Evolutionary conservation across 1,140 invertebrate genomes (phyloP), one percentile per base, ranked within the genome.

Genomic region (Lethrus apterus): DNA sequence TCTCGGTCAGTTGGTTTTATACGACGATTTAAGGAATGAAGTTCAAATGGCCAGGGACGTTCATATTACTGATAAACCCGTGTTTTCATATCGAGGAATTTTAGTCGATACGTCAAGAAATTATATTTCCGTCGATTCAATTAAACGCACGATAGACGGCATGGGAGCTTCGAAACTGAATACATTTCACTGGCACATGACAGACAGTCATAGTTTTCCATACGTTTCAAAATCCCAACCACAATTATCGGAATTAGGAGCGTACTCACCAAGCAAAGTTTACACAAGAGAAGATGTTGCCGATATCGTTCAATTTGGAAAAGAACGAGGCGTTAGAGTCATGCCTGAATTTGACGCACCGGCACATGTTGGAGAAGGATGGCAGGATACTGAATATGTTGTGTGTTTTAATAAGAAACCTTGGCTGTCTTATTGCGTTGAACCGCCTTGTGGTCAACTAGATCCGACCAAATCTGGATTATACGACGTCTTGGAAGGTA

Each of bases 161-260:
- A 89, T 92, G 86, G 79, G 80, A 0, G 72, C 79, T 57, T 81
- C 80, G 8, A 93, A 92, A 58, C 58, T 93, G 23, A 93, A 93
- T 60, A 81, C 81, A 0, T 84, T 93, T 62, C 89, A 93, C 55
- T 91, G 87, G 86, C 88, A 93, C 54, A 86, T 92, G n/a, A 89
- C 86, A 0, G 89, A 93, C 62, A 81, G 82, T 0, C 87, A 91
- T 14, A 89, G 86, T 55, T 91, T 92, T 57, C 87, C 89, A 0
- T 79, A 89, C 38, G 77, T 79, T 17, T 78, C 84, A 0, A 72
- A 72, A 55, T 77, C 75, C 4, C 73, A 73, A 30, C 87, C 88
- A 0, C 66, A 82, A 29, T 65, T 92, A 8, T 75, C 77, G 1
- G 75, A 76, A 55, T 76, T 81, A 29, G 89, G 88, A 1, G 82